phyloP scores from a whole-genome alignment of 2,113 vertebrate species.

The Anguilla rostrata region DNA sequence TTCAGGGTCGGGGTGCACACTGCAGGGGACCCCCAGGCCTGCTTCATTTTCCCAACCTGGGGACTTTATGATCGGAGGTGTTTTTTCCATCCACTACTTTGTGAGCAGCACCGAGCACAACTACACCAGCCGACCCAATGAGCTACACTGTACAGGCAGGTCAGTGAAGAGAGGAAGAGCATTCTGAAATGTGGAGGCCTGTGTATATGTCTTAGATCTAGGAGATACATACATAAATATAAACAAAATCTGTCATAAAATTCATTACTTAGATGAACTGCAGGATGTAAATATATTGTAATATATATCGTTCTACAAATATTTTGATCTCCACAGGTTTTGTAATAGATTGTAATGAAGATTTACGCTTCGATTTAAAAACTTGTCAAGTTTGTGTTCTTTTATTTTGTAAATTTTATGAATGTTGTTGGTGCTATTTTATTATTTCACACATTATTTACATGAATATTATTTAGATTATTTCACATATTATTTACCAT shows the following conservation, averaged over 20 bases:
- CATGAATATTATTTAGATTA: too few relatives aligned
- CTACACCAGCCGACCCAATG: constrained; percentile 54
- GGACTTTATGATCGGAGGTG: constrained; percentile 61
- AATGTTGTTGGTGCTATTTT: too few relatives aligned
- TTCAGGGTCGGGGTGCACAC: constrained; percentile 36
- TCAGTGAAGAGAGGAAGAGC: constrained; percentile 39
- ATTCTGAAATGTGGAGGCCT: not conserved
- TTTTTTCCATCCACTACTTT: constrained; percentile 59
- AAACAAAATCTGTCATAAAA: not conserved
- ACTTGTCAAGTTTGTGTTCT: too few relatives aligned
- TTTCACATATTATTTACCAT: not conserved
- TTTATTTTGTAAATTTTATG: too few relatives aligned
- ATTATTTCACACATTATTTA: too few relatives aligned
- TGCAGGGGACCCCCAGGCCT: constrained; percentile 39
- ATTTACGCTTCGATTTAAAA: too few relatives aligned
- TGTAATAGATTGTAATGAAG: too few relatives aligned
- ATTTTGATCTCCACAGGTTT: too few relatives aligned
- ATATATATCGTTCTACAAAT: too few relatives aligned
- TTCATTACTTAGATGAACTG: not conserved
- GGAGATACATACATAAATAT: too few relatives aligned
- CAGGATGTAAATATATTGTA: too few relatives aligned
- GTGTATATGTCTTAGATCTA: not conserved
- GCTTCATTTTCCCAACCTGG: constrained; percentile 56
- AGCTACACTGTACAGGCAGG: constrained; percentile 59
- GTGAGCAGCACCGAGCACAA: constrained; percentile 38